Base-by-base conservation (phyloP, 2,888 invertebrate species). In the Alcis repandata region DNA sequence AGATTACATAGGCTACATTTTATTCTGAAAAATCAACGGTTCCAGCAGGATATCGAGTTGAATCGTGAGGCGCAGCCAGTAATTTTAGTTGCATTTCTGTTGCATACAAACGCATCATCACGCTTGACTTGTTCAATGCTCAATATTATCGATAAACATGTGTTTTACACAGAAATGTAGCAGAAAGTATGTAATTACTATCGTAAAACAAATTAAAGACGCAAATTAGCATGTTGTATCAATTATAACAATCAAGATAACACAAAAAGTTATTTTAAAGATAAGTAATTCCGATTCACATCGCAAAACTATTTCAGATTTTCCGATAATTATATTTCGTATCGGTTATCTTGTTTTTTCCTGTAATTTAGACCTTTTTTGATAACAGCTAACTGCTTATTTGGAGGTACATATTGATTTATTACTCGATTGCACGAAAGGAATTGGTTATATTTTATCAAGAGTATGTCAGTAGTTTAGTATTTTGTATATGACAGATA, bases 81-180 rank as follows among this genome's bases (percentile, higher is more conserved):
- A 27, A 27, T 27, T 27, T 27, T 27, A 27, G 6, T 27, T 27
- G 27, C 27, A 27, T 6, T 27, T 4, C 27, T 6, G 27, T 27
- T 27, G 27, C 27, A 27, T 27, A 27, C 27, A 27, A 27, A 27
- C 6, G 6, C 6, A 27, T 4, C 27, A 27, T 4, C n/a, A n/a
- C n/a, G n/a, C n/a, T n/a, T n/a, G n/a, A 40, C n/a, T 2, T 2
- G 13, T n/a, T 2, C 1, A 17, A 17, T 7, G 11, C 13, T 22
- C 6, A 45, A 22, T 27, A 11, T 45, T 20, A 27, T 22, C 46
- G 10, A 13, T 13, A 22, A 10, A 43, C 8, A 43, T 27, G 27
- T 27, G 27, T 27, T 27, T 6, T 27, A 43, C 43, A 43, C 46
- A 27, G 22, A 46, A 46, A 46, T 46, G 46, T 20, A 46, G n/a